A percentile compares a stretch with the other conserved stretches of the same genome.
These are phyloP conservation scores for Odontocolon sp. DNA, from an alignment of 2,888 invertebrate species.

Conservation along the genomic window DNA sequence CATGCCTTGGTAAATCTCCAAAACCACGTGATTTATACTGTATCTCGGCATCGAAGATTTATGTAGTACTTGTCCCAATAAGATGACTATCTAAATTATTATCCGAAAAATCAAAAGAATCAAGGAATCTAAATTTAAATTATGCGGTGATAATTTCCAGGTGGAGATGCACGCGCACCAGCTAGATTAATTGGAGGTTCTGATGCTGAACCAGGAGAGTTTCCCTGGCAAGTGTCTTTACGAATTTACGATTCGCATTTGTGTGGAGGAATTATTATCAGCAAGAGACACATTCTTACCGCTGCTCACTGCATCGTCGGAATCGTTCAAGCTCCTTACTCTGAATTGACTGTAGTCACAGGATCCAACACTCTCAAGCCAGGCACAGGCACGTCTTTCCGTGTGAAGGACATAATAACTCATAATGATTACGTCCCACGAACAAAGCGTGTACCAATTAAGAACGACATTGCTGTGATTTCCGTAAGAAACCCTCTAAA, in stretches of 20 bases:
- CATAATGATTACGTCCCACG: not conserved
- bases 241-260: conserved; percentile 20
- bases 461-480: not conserved
- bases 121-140: too few species aligned
- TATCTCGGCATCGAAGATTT: too few species aligned
- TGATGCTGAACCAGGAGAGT: conserved; percentile 61
- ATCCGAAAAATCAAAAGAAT: too few species aligned
- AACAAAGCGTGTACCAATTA: too few species aligned
- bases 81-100: too few species aligned
- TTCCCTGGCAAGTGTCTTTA: conserved; percentile 69
- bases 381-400: not conserved
- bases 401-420: not conserved
- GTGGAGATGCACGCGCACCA: conserved; percentile 46
- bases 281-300: not conserved
- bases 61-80: too few species aligned
- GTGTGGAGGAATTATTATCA: conserved; percentile 1
- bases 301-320: not conserved
- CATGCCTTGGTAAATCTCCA: too few species aligned
- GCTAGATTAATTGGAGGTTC: conserved; percentile 65
- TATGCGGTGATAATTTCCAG: not conserved
- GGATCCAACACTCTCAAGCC: not conserved
- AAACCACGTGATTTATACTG: too few species aligned
- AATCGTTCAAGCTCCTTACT: not conserved
- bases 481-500: not conserved
- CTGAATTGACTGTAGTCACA: not conserved